Conservation (phyloP, 2,888 invertebrate genomes). For the Ophion ellenae region DNA sequence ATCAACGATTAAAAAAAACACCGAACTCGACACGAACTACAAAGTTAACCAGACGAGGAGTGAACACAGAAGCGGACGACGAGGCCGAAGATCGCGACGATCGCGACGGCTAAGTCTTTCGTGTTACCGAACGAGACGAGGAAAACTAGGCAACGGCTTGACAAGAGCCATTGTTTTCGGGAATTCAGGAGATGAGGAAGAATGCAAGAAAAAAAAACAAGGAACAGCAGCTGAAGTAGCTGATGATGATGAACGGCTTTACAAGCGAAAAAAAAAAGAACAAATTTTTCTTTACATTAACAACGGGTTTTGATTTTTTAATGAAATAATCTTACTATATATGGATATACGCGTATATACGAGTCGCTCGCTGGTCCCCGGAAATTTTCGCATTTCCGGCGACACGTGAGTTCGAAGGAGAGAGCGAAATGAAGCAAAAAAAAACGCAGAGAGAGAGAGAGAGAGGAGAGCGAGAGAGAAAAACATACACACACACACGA, state of each 20-base stretch:
- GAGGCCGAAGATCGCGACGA: neutral
- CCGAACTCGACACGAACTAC: slow-evolving; percentile 68
- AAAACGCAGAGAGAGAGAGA: slow-evolving; percentile 19
- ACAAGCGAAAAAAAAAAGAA: slow-evolving; percentile 73
- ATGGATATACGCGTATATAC: slow-evolving; percentile 67
- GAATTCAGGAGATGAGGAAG: slow-evolving; percentile 62
- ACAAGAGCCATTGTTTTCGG: slow-evolving; percentile 69
- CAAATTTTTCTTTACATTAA: slow-evolving; percentile 80
- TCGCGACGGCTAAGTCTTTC: neutral
- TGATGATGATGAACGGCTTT: slow-evolving; percentile 66
- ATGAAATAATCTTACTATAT: slow-evolving; percentile 83
- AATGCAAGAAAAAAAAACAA: slow-evolving; percentile 57
- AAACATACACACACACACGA: slow-evolving; percentile 27
- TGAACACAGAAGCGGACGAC: slow-evolving; percentile 62
- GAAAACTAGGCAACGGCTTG: slow-evolving; percentile 69
- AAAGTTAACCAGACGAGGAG: slow-evolving; percentile 69
- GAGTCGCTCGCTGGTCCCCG: slow-evolving; percentile 56
- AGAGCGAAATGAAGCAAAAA: slow-evolving; percentile 49
- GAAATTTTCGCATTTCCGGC: slow-evolving; percentile 52
- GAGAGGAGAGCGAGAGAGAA: neutral
- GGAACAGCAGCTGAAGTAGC: slow-evolving; percentile 60
- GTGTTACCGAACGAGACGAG: slow-evolving; percentile 50
- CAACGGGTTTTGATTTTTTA: slow-evolving; percentile 84
- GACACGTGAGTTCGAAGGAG: slow-evolving; percentile 19
- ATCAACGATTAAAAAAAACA: slow-evolving; percentile 52